Conservation (phyloP, 2,113 vertebrate species). For the Erinaceus europaeus region DNA sequence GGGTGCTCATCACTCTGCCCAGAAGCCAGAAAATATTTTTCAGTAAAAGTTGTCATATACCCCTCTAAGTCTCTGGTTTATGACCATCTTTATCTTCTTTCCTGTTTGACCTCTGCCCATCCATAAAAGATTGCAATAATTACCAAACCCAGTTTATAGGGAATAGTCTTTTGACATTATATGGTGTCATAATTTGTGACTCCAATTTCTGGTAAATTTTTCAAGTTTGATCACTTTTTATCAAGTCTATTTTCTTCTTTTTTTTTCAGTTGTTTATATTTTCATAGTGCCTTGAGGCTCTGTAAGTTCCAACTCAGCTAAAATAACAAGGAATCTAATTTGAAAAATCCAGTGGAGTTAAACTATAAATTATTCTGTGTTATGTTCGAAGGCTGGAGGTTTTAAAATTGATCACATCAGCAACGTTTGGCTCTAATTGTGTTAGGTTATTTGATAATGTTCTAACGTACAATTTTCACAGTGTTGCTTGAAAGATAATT, state of each 20-base stretch:
- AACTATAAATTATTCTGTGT: slow-evolving; percentile 80
- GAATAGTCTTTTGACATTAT: neutral
- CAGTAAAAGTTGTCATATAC: neutral
- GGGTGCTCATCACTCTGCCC: neutral
- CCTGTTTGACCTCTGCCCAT: neutral
- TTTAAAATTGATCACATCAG: slow-evolving; percentile 74
- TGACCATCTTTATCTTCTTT: neutral
- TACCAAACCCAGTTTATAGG: neutral
- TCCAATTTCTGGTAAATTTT: slow-evolving; percentile 49
- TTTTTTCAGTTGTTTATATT: slow-evolving; percentile 31
- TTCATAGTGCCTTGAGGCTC: slow-evolving; percentile 66
- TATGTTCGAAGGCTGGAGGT: slow-evolving; percentile 73
- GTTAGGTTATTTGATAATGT: slow-evolving; percentile 74
- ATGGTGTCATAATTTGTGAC: slow-evolving; percentile 20
- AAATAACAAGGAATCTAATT: slow-evolving; percentile 82
- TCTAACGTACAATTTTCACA: slow-evolving; percentile 47
- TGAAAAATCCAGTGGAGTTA: slow-evolving; percentile 73
- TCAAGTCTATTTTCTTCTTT: slow-evolving; percentile 50
- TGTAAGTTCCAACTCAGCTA: slow-evolving; percentile 68
- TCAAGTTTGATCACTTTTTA: slow-evolving; percentile 66
- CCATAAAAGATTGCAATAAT: slow-evolving; percentile 24
- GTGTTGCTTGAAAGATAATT: slow-evolving; percentile 49
- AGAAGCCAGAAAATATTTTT: slow-evolving; percentile 28
- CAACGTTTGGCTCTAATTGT: slow-evolving; percentile 71
- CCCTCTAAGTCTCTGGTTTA: slow-evolving; percentile 17